Conservation (phyloP, 1,140 invertebrate species). For the Epicauta chinensis region DNA sequence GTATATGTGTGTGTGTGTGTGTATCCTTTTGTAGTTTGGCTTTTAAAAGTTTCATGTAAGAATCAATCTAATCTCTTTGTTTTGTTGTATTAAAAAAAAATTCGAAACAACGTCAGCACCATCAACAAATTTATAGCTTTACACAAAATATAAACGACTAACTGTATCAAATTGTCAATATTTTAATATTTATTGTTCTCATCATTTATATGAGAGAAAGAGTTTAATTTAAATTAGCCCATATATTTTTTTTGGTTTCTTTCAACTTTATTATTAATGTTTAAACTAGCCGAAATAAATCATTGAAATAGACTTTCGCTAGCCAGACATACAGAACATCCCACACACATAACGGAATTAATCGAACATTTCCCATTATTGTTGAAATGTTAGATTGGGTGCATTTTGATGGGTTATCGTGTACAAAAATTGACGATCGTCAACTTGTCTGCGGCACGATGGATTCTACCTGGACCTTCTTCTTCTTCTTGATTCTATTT, state of each 20-base stretch:
- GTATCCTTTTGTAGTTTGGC: background rate
- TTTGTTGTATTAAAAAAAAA: background rate
- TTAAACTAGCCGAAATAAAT: too few species aligned
- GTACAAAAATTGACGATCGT: constrained; percentile 3
- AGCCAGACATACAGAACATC: too few species aligned
- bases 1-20: too few species aligned
- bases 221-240: too few species aligned
- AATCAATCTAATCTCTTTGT: constrained; percentile 25
- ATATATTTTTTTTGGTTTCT: too few species aligned
- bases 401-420: background rate
- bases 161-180: too few species aligned
- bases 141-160: too few species aligned
- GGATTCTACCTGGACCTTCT: constrained; percentile 24
- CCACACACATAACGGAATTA: background rate
- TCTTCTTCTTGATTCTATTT: background rate
- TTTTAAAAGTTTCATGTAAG: constrained; percentile 15
- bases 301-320: too few species aligned
- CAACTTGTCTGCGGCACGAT: constrained; percentile 21
- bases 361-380: background rate
- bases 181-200: too few species aligned
- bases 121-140: background rate
- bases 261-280: too few species aligned
- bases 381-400: background rate
- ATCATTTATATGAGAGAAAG: too few species aligned
- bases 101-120: background rate